Evolutionary conservation across 1,140 invertebrate species (phyloP).

Genomic region (Vollenhovia emeryi): DNA sequence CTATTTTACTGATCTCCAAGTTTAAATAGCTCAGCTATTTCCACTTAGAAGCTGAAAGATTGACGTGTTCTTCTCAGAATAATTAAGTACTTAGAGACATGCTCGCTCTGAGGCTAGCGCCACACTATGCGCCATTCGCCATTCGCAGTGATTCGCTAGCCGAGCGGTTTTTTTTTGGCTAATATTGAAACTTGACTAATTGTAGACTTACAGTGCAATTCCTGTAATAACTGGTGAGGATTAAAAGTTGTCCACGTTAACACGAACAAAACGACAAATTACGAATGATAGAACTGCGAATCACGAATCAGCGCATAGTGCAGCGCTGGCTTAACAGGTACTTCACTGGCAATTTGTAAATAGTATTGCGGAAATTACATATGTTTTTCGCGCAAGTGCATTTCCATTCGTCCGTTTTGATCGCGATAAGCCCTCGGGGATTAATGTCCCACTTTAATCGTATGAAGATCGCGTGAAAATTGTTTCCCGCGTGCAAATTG

Average conservation of each 20-base stretch:
- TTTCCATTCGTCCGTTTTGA: not conserved
- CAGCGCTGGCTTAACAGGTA: no score
- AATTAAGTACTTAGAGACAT: not conserved
- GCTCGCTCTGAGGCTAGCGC: not conserved
- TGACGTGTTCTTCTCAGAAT: not conserved
- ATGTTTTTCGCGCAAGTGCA: not conserved
- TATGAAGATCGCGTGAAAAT: conserved; percentile 27
- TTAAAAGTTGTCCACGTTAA: no score
- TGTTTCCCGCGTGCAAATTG: conserved; percentile 14
- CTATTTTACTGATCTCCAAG: not conserved
- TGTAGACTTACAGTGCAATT: no score
- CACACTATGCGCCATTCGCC: no score
- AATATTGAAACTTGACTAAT: no score
- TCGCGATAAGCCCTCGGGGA: not conserved
- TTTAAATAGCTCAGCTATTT: conserved; percentile 1
- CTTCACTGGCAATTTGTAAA: not conserved
- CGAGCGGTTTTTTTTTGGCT: no score
- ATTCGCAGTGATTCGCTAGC: no score
- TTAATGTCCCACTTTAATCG: conserved; percentile 19
- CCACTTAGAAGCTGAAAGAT: not conserved
- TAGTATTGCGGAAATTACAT: not conserved
- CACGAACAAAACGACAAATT: no score
- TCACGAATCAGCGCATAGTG: no score
- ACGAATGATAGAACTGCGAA: no score
- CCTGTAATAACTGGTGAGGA: no score